Percentiles rank a stretch among this genome's conserved stretches.
Conservation (phyloP, 2,888 invertebrate genomes). For the Ectemnius continuus region DNA sequence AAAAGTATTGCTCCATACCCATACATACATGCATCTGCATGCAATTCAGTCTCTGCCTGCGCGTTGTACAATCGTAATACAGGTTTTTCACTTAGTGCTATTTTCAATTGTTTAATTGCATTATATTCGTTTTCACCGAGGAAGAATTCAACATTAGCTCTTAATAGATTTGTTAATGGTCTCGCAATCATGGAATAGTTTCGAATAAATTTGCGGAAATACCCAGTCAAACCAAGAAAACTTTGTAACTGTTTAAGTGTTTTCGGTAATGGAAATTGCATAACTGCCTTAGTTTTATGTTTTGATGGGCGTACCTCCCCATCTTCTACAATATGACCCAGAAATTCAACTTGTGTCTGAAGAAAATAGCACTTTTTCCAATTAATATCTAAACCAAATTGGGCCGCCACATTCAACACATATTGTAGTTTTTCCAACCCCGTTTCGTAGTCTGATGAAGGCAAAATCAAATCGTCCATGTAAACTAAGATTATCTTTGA, state of each 20-base stretch:
- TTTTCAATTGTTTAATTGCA: conserved; percentile 45
- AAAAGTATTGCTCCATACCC: conserved; percentile 53
- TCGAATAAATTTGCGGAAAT: conserved; percentile 52
- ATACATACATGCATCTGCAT: conserved; percentile 16
- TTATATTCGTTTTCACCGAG: conserved; percentile 36
- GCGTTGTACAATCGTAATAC: conserved; percentile 39
- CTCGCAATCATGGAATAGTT: conserved; percentile 40
- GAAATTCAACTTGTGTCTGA: not conserved
- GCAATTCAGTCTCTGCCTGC: conserved; percentile 42
- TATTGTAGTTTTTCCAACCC: not conserved
- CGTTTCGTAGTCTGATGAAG: not conserved
- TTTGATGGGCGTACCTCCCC: not conserved
- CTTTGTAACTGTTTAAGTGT: conserved; percentile 8
- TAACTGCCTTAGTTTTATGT: not conserved
- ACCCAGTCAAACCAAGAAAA: conserved; percentile 13
- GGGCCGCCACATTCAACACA: not conserved
- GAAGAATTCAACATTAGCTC: conserved; percentile 28
- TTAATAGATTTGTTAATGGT: conserved; percentile 40
- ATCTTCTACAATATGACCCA: not conserved
- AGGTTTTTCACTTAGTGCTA: conserved; percentile 26
- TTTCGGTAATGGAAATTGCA: not conserved
- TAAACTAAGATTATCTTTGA: conserved; percentile 11
- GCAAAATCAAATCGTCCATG: not conserved
- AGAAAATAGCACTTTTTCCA: conserved; percentile 1
- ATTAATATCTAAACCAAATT: not conserved